Evolutionary conservation across 2,797 vertebrate species (phyloP), one percentile per base, ranked within the genome.

Genomic region (Cetoscarus ocellatus): DNA sequence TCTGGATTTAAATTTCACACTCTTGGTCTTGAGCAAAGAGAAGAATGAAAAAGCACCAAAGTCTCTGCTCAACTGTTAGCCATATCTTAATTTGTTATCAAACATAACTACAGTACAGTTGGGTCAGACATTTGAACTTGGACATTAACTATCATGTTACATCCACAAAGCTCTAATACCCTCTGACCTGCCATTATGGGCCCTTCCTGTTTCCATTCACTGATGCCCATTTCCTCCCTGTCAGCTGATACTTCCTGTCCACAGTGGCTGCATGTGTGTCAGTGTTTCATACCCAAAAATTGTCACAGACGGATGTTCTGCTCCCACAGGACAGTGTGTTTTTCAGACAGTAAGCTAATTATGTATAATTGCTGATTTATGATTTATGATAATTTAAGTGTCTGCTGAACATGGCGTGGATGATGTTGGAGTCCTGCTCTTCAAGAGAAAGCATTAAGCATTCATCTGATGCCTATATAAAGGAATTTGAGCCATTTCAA

Each of bases 151-250:
- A 18, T 66, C 5, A 45, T 40, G 50, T 34, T 7, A 39, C 40
- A 10, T 49, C 54, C 45, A 45, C 57, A 17, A 1, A 34, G 48
- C 15, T 6, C 63, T 49, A 18, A 56, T 19, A 34, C 17, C 57
- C 54, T 75, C 77, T 42, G 55, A 73, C 44, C 39, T 68, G 54
- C 44, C n/a, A 54, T 69, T 70, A 81, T 65, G 70, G 77, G 62
- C 53, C 38, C 45, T 88, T 91, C 86, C 84, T 90, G 84, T 91
- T 91, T 88, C 78, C 84, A 73, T 73, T 82, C 50, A 56, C 60
- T 66, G 48, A 84, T 88, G 73, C 78, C 85, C 45, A 18, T 89
- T 93, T 94, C 91, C 91, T 89, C 58, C 80, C 70, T 70, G 82
- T 78, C 77, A 77, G 76, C 85, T 77, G 88, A 71, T 1, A 67